These are phyloP conservation scores for Catocala fraxini DNA, from an alignment of 2,888 invertebrate genomes.

Conservation along the genomic window DNA sequence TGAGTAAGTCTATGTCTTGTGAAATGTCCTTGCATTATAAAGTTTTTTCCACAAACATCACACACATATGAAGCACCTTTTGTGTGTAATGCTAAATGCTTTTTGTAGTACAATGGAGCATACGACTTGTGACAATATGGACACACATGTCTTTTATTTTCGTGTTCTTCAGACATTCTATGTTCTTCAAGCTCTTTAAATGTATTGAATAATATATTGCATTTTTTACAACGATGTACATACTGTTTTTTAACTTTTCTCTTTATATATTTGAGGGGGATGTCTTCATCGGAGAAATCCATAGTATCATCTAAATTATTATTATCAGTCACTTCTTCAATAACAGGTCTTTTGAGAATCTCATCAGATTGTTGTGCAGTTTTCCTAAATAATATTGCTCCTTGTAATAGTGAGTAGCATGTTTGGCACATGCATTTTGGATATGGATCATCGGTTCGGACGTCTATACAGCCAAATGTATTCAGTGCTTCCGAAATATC, in stretches of 20 bases:
- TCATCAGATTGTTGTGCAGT: conserved; percentile 72
- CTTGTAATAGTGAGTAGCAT: conserved; percentile 69
- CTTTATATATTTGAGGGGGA: conserved; percentile 35
- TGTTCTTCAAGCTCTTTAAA: conserved; percentile 71
- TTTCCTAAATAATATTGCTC: conserved; percentile 74
- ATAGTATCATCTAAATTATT: conserved; percentile 34
- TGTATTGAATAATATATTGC: conserved; percentile 66
- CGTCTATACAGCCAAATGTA: conserved; percentile 65
- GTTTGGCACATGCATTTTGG: conserved; percentile 73
- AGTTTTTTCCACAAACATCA: conserved; percentile 80
- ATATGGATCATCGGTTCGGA: conserved; percentile 63
- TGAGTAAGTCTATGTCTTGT: conserved; percentile 74
- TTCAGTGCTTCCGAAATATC: conserved; percentile 64
- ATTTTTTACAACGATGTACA: conserved; percentile 64
- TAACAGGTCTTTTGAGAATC: conserved; percentile 54
- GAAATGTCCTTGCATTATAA: conserved; percentile 66
- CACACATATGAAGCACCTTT: conserved; percentile 65
- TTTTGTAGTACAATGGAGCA: conserved; percentile 66
- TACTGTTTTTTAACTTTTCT: conserved; percentile 37
- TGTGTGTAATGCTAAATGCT: conserved; percentile 69
- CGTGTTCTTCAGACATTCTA: conserved; percentile 69
- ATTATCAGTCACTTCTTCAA: conserved; percentile 28
- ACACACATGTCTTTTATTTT: conserved; percentile 67
- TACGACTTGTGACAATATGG: conserved; percentile 73
- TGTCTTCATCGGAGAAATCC: conserved; percentile 30